Evolutionary conservation across 2,797 vertebrate species (phyloP).

Genomic region (Sciurus vulgaris): DNA sequence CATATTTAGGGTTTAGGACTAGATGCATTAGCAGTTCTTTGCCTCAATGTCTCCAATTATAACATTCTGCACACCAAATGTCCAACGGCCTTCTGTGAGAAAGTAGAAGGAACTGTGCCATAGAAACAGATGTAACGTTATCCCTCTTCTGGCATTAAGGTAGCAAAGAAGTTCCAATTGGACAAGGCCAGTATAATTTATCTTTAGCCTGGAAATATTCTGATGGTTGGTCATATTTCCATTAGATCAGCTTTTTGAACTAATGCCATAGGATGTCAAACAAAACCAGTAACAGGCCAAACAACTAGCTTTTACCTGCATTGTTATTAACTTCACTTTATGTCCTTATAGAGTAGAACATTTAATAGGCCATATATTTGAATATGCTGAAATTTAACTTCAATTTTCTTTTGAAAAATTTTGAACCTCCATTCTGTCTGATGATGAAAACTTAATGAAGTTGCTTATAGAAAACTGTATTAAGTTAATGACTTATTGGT

Average conservation of each 20-base stretch:
- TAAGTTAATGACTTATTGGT: neutral
- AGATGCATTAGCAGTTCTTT: neutral
- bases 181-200: neutral
- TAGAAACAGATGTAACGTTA: neutral
- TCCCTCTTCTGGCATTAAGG: neutral
- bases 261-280: neutral
- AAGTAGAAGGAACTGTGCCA: constrained; percentile 30
- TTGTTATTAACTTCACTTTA: neutral
- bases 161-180: neutral
- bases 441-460: neutral
- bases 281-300: neutral
- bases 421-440: neutral
- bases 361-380: neutral
- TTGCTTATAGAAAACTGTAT: neutral
- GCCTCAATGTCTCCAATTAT: neutral
- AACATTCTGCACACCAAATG: neutral
- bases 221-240: neutral
- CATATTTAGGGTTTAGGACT: neutral
- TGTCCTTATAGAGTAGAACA: neutral
- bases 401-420: neutral
- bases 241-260: neutral
- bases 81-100: neutral
- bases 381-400: neutral
- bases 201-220: constrained; percentile 41
- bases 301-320: neutral